Evolutionary conservation across 2,888 invertebrate species (phyloP), one percentile per base, ranked within the genome.

Genomic region (Sinopyrophorus schimmeli): DNA sequence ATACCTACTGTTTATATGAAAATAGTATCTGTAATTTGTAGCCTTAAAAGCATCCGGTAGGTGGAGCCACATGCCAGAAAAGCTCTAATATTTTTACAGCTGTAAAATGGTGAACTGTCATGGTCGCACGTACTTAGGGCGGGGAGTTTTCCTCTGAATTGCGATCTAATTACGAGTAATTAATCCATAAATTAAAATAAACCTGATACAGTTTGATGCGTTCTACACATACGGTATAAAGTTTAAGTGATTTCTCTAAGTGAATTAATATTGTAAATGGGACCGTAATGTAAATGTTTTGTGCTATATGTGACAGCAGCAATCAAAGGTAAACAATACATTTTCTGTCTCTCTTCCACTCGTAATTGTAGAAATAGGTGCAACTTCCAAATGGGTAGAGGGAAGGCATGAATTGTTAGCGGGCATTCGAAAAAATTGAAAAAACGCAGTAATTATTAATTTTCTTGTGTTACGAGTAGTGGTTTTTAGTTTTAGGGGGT

Each of bases 101-200:
- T 65, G 67, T 66, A 72, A 72, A 71, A 73, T 73, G 72, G 73
- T 69, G 69, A 70, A 60, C 67, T 69, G 70, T 71, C 69, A 70
- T 63, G 64, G 66, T 63, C 61, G 63, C 61, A 69, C 69, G 69
- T 72, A 71, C 75, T 61, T 72, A 75, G 77, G 68, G 67, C 68
- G 67, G 74, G 73, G 72, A 72, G 68, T 60, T 63, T 66, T 60
- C 53, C 57, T 60, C 59, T 55, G 57, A 58, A 54, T 61, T 55
- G 60, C 62, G 64, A 65, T 62, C 63, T 61, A 55, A 55, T 59
- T 59, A 63, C 57, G 55, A 53, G 52, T 35, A 52, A 52, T 57
- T 53, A 50, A 55, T 56, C 47, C 42, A 18, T 21, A 52, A 55
- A 54, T 52, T 52, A 52, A 47, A 43, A 47, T 43, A 43, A 47